Base-by-base conservation (phyloP, 2,113 vertebrate species). In the Eulemur rufifrons region DNA sequence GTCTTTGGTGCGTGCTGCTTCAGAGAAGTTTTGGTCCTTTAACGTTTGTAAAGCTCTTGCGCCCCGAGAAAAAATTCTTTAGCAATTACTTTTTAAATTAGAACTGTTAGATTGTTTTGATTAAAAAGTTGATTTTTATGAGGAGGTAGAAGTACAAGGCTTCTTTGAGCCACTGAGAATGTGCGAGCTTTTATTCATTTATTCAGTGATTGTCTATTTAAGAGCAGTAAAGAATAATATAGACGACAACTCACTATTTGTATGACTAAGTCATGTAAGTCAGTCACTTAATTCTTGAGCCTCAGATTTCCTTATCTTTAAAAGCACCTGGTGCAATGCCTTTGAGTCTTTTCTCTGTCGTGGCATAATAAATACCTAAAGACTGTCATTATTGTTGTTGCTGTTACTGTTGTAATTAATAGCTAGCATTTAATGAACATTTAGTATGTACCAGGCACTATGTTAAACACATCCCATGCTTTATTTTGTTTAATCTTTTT, bases 381-480 rank as follows among this genome's bases (percentile, higher is more conserved):
- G 66, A 84, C 63, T 93, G n/a, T 84, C 56, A 77, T 87, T 95
- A 68, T 82, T 74, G 32, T 61, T 78, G 63, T 69, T 81, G 82
- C 59, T 97, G 37, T 92, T 82, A 29, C 45, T 83, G 27, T 78
- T 97, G 39, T 95, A 86, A 96, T 94, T 96, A 92, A 82, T 74
- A 96, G 73, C 86, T 86, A 89, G 80, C 64, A 94, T 84, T 92
- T 96, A 97, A 76, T 94, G 76, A 97, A 71, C 82, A 94, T 25
- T 89, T 88, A 78, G 56, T 91, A 85, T 92, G 39, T 3, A 63
- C 32, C 45, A 85, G 89, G 81, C 59, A 95, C 64, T 66, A 32
- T 54, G 32, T 47, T 80, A 83, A 95, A 94, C 47, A 93, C 42
- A 71, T 91, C 7, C 10, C 9, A 6, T 78, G 56, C 42, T 97